Base-by-base conservation (phyloP, 2,888 invertebrate species). In the Chrysolina oricalcia region DNA sequence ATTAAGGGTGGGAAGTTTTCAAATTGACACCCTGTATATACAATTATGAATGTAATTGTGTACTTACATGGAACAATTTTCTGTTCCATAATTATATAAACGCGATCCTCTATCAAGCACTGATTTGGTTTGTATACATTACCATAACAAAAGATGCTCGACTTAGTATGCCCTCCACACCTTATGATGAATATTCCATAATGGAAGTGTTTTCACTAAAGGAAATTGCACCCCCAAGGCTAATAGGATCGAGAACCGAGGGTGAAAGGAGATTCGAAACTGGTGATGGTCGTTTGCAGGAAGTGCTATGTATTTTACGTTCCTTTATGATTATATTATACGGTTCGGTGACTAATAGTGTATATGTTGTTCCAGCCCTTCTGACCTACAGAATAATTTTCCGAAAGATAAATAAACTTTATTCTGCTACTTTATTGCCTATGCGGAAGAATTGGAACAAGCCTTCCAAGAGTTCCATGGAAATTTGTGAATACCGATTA, bases 121-220 rank as follows among this genome's bases (percentile, higher is more conserved):
- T 21, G 53, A 59, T 59, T 59, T 3, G 13, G 59, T 59, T 59
- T 35, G 27, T 59, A 59, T n/a, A 59, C 15, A 59, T 59, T 59
- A 6, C 15, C 27, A 59, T n/a, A 59, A 59, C 59, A 53, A 67
- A 46, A n/a, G 40, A 65, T 64, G 53, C 35, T 64, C 53, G 41
- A 64, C n/a, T 53, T 65, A 53, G 65, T 70, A 59, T 59, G 23
- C 27, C 11, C 13, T 59, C 23, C 59, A 27, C 68, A 68, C 62
- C 15, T 70, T 72, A 75, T 71, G 78, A 79, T 76, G 69, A 71
- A 68, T 75, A 77, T 77, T 75, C 77, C 56, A 80, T 78, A 76
- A 78, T 67, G 69, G 69, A 53, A 72, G 48, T 71, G 71, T 77
- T 77, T 59, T 59, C 59, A 35, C 75, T 72, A 70, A 72, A 70